Evolutionary conservation across 2,888 invertebrate genomes (phyloP), one percentile per base, ranked within the genome.

Genomic region (Buathra laborator): DNA sequence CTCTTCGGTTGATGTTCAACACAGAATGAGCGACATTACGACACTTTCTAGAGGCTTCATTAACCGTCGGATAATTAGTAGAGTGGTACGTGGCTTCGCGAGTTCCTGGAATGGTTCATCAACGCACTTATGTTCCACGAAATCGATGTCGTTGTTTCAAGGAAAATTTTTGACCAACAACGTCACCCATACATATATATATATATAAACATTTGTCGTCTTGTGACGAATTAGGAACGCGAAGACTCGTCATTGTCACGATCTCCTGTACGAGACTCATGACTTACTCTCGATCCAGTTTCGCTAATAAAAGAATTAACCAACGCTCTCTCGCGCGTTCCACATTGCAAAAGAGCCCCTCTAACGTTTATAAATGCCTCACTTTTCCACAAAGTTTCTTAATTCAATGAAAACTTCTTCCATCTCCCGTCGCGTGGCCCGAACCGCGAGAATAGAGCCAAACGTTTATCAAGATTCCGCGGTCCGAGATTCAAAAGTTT

Each of bases 381-480:
- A 51, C 77, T 53, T 67, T 72, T n/a, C 64, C 59, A 32, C 71
- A 76, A 84, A 87, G 80, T 85, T 87, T 86, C 77, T 78, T 85
- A 85, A 86, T 87, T 83, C 85, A 85, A 87, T 87, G 82, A 87
- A 86, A 87, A 87, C 86, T 87, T 87, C 53, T 84, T 85, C 81
- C 87, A 87, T 86, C 81, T 86, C 70, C 56, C 37, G 37, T 37
- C 37, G 37, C 37, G 6, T 5, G 37, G 56, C 56, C 24, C 9
- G 56, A 24, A 10, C 81, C 72, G 68, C 14, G 66, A 66, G 66
- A 59, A 86, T 80, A 56, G 79, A 85, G 79, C 66, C 19, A 74
- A 87, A 81, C 83, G 78, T 87, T 84, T 83, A 86, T 87, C 82
- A 77, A 85, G 87, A 86, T 85, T 83, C 56, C 37, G 37, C 76